Base-by-base conservation (phyloP, 2,888 invertebrate genomes). In the Troides helena region DNA sequence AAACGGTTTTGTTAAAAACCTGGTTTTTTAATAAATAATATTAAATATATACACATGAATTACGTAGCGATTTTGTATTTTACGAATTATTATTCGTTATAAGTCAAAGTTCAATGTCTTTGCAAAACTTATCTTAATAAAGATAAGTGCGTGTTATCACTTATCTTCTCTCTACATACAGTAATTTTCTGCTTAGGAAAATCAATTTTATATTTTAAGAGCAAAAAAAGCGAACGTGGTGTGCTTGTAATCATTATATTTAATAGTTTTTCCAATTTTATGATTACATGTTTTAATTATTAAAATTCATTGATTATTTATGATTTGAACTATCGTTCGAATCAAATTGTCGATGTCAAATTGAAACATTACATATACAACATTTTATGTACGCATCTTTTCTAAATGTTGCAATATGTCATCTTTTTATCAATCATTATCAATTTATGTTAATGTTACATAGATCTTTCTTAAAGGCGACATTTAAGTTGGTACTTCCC, bases 81-180 rank as follows among this genome's bases (percentile, higher is more conserved):
- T 36, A 25, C 10, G 2, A 46, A 62, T 46, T 23, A 62, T 23
- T 62, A 60, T 60, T 3, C 18, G 18, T 39, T 50, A 50, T 53
- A 30, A 62, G 65, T 57, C 57, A 62, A 65, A 57, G 69, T 58
- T 65, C 69, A 69, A 58, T 57, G 43, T 61, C 12, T 62, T 25
- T 39, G 25, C 50, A 56, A 8, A 39, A 63, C 46, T 57, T 56
- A 58, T 58, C 57, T n/a, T 25, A 62, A 62, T 39, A 18, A 14
- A 43, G 56, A 62, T 62, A 43, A 57, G 23, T 39, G 21, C 21
- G 21, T 21, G 21, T 21, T 21, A 21, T 21, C 21, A 21, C 21
- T 21, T 21, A 21, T 21, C 21, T 21, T 21, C 21, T 21, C 21
- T 21, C 21, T 21, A 18, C 14, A 10, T 5, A 50, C 14, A 21